A percentile compares a stretch with the other conserved stretches of the same genome.
These are phyloP conservation scores for Acromyrmex heyeri DNA, from an alignment of 1,140 invertebrate genomes.

Conservation along the genomic window DNA sequence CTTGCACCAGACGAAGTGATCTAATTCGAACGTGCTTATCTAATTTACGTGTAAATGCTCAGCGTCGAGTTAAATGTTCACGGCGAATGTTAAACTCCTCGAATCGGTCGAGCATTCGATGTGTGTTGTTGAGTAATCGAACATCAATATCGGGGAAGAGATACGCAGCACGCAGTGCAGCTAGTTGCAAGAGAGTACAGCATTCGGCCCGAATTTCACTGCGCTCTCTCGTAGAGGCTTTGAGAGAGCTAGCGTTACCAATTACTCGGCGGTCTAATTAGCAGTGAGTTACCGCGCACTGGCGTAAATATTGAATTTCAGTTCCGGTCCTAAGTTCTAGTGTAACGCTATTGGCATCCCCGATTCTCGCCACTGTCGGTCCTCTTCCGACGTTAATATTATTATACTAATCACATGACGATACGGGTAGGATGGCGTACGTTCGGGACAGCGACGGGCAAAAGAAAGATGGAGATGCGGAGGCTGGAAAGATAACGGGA, in stretches of 20 bases:
- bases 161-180: neutral
- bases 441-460: neutral
- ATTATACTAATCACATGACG: slow-evolving; percentile 68
- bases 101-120: slow-evolving; percentile 35
- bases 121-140: slow-evolving; percentile 41
- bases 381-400: slow-evolving; percentile 57
- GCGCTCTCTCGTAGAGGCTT: slow-evolving; percentile 46
- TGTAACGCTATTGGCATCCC: slow-evolving; percentile 74
- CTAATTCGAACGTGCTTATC: neutral
- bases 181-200: slow-evolving; percentile 9
- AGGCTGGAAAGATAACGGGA: neutral
- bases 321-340: slow-evolving; percentile 62
- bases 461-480: neutral
- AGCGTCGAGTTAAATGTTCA: slow-evolving; percentile 33
- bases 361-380: slow-evolving; percentile 54
- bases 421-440: neutral
- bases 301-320: slow-evolving; percentile 75
- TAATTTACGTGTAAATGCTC: neutral
- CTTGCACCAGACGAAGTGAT: neutral
- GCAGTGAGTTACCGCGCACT: slow-evolving; percentile 63
- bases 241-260: slow-evolving; percentile 69
- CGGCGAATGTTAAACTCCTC: slow-evolving; percentile 33
- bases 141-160: slow-evolving; percentile 44
- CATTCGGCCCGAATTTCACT: slow-evolving; percentile 48
- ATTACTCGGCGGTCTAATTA: slow-evolving; percentile 72